Conservation (phyloP, 2,888 invertebrate genomes). For the Brachylomia viminalis region DNA sequence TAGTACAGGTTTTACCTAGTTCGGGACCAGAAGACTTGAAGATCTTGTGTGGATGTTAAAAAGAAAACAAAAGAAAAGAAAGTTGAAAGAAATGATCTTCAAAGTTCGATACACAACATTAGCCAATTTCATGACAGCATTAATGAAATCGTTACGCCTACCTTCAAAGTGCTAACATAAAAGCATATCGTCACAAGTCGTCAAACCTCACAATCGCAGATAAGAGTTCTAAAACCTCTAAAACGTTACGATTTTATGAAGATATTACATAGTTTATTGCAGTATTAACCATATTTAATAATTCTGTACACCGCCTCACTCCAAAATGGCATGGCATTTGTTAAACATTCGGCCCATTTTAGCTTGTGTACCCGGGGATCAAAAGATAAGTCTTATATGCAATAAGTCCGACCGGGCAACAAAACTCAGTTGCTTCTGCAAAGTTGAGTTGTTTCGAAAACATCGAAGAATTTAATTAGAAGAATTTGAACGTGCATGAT, state of each 20-base stretch:
- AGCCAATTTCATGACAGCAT: neutral
- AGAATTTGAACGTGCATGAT: too few species aligned
- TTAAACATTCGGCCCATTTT: constrained; percentile 15
- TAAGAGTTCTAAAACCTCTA: too few species aligned
- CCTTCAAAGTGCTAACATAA: too few species aligned
- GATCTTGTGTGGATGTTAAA: too few species aligned
- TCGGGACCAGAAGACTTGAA: too few species aligned
- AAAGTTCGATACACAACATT: neutral
- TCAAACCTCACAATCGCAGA: too few species aligned
- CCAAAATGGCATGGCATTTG: constrained; percentile 24
- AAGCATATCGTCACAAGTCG: too few species aligned
- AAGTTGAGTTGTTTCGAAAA: neutral
- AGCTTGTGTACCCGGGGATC: constrained; percentile 20
- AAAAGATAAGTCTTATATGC: constrained; percentile 26
- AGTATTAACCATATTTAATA: constrained; percentile 5
- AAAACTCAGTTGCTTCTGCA: constrained; percentile 21
- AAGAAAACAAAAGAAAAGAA: too few species aligned
- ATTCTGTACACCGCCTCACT: constrained; percentile 1
- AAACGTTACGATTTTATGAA: neutral
- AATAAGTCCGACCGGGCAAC: constrained; percentile 13
- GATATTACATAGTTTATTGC: neutral
- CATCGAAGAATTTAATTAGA: constrained; percentile 13
- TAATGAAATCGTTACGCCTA: neutral
- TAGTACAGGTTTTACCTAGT: too few species aligned
- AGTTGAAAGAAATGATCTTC: neutral